Evolutionary conservation across 2,797 vertebrate species (phyloP).

Genomic region (Sebastes cheni): DNA sequence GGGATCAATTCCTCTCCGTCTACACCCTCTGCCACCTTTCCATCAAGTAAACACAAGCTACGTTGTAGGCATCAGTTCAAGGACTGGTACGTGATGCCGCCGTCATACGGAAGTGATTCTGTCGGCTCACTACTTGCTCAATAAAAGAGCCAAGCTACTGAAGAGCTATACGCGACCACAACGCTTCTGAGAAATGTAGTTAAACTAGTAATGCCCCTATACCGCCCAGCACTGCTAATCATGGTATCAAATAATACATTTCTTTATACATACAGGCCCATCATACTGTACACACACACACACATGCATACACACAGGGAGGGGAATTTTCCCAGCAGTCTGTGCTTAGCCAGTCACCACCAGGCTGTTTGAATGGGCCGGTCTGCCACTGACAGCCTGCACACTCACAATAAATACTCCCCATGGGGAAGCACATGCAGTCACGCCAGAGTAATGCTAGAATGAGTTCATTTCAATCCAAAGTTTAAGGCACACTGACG

Average conservation of each 20-base stretch:
- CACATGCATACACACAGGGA: background rate
- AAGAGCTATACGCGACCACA: too few relatives aligned
- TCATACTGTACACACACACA: background rate
- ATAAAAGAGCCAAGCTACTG: too few relatives aligned
- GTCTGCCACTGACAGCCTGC: slow-evolving; percentile 28
- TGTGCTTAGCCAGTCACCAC: slow-evolving; percentile 5
- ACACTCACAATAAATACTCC: slow-evolving; percentile 26
- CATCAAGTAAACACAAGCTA: too few relatives aligned
- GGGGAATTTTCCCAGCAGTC: background rate
- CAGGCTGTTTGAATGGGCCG: slow-evolving; percentile 15
- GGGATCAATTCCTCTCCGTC: background rate
- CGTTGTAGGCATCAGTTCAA: too few relatives aligned
- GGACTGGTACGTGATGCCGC: too few relatives aligned
- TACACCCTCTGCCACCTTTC: background rate
- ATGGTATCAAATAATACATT: background rate
- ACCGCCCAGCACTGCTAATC: background rate
- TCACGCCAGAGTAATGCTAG: slow-evolving; percentile 8
- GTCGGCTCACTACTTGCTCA: background rate
- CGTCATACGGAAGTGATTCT: background rate
- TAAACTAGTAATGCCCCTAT: background rate
- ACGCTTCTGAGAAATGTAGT: too few relatives aligned
- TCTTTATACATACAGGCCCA: background rate
- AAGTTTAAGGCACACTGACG: slow-evolving; percentile 1
- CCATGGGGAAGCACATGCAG: slow-evolving; percentile 3
- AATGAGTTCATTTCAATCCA: slow-evolving; percentile 25